Percentiles rank a stretch among this genome's conserved stretches.
phyloP scores from a whole-genome alignment of 2,888 invertebrate species.

The Podotricha telesiphe region DNA sequence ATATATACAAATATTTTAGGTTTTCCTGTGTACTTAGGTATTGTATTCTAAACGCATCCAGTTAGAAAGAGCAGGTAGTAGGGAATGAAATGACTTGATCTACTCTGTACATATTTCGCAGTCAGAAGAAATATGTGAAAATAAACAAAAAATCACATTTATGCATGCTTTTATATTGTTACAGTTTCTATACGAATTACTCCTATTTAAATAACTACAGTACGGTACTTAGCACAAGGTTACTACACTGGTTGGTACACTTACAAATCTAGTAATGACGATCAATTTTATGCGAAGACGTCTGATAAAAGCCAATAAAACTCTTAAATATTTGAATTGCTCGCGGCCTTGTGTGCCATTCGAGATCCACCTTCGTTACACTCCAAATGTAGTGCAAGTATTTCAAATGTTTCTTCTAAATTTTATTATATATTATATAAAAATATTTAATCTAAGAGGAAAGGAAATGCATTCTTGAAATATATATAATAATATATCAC shows the following conservation, averaged over 20 bases:
- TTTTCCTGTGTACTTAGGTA: no score
- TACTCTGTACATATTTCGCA: no score
- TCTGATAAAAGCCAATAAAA: constrained; percentile 19
- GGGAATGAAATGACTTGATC: no score
- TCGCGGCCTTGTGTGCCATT: background rate
- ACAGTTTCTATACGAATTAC: background rate
- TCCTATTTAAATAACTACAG: background rate
- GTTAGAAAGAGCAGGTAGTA: no score
- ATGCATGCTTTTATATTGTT: background rate
- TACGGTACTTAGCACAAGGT: constrained; percentile 11
- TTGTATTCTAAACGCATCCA: no score
- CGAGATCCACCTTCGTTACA: background rate
- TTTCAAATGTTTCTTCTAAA: background rate
- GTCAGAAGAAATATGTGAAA: background rate
- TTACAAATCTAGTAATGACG: constrained; percentile 16
- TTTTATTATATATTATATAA: background rate
- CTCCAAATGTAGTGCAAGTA: constrained; percentile 1
- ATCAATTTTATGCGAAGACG: constrained; percentile 18
- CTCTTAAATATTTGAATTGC: background rate
- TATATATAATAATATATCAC: no score
- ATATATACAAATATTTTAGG: no score
- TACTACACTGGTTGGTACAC: no score
- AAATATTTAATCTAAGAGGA: no score
- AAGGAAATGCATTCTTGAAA: no score
- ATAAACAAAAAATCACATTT: background rate